Evolutionary conservation across 2,113 vertebrate species (phyloP).

Genomic region (Larimichthys crocea): DNA sequence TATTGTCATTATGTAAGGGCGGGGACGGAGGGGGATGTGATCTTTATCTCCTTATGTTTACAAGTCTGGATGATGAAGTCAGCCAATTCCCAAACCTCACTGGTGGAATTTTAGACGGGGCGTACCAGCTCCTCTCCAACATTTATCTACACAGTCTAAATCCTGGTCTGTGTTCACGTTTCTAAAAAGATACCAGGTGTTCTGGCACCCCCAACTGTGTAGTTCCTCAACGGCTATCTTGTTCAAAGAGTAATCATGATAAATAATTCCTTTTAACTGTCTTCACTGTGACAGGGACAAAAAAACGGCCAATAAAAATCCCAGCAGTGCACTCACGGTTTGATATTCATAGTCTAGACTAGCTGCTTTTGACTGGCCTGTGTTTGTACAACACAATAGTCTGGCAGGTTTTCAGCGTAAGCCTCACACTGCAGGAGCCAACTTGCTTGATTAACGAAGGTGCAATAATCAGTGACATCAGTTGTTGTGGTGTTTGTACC

Average conservation of each 20-base stretch:
- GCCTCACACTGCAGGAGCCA: background rate
- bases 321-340: background rate
- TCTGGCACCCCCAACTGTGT: background rate
- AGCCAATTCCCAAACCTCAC: background rate
- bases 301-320: background rate
- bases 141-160: background rate
- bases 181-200: background rate
- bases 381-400: background rate
- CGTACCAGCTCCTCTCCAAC: background rate
- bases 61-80: conserved; percentile 21
- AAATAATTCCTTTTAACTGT: background rate
- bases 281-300: background rate
- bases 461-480: background rate
- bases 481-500: background rate
- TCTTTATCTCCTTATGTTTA: conserved; percentile 51
- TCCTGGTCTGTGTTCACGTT: background rate
- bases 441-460: background rate
- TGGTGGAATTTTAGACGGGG: background rate
- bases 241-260: background rate
- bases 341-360: background rate
- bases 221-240: background rate
- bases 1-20: conserved; percentile 30
- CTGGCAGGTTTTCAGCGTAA: background rate
- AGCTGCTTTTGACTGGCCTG: background rate
- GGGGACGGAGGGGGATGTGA: conserved; percentile 18